Base-by-base conservation (phyloP, 2,797 vertebrate species). In the Holocentrus rufus region DNA sequence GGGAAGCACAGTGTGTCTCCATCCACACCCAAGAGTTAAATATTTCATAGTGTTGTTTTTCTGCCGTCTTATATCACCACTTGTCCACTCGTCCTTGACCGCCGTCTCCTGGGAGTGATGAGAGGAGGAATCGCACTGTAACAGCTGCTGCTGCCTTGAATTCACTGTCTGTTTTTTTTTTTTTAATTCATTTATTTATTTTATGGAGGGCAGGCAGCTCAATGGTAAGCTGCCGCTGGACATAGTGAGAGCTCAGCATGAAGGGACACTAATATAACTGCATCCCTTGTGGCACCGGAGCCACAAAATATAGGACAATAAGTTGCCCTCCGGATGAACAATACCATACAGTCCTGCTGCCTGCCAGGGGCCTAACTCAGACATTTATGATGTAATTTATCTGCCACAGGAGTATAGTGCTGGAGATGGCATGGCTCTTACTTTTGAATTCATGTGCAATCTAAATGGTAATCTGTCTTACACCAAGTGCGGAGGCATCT, bases 381-480 rank as follows among this genome's bases (percentile, higher is more conserved):
- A 67, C 50, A n/a, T 27, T 36, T 52, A 3, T n/a, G 22, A 34
- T 27, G 57, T 18, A 15, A 27, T 7, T 54, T 10, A 60, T 7
- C n/a, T 13, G 31, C 34, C 20, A 44, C 22, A 55, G 42, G n/a
- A 39, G 65, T 49, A 7, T 4, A 30, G 46, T 25, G 15, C 13
- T 27, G 53, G 55, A 65, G 49, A 22, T 42, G 36, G 20, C 7
- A 1, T 1, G 36, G 17, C 5, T 39, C 20, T 18, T 46, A 17
- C n/a, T 67, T 67, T 58, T 20, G 64, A 61, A 78, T 15, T 65
- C 10, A 61, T 30, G 22, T 72, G 59, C 20, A 49, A 67, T 85
- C 64, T 81, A 80, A 80, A 87, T 82, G 74, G 23, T 62, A 79
- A 85, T 78, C 49, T 83, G 30, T 31, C 18, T 0, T 8, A 44